Base-by-base conservation (phyloP, 2,888 invertebrate species). In the Pollenia angustigena region DNA sequence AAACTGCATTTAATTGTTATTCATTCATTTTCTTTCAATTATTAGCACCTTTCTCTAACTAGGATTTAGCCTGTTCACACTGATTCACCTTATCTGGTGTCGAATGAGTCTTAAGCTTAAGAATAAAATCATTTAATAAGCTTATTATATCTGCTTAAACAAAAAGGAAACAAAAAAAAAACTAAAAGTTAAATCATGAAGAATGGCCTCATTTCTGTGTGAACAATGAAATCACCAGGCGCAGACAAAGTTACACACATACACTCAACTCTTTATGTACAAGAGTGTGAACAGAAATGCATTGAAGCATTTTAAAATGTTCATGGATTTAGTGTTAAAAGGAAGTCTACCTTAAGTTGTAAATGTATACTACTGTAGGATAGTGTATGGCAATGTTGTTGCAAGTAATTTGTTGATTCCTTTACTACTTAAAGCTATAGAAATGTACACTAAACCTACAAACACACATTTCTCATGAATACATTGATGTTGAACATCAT, bases 81-180 rank as follows among this genome's bases (percentile, higher is more conserved):
- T 50, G n/a, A 68, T 32, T 16, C 66, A 75, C n/a, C 60, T 75
- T 71, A 74, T 54, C 66, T 68, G 44, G 66, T 71, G 79, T 52
- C 64, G 82, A 74, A 56, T 79, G 62, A 69, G 79, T 81, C 81
- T 78, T 71, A 56, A 75, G 60, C 84, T 78, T 81, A 71, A 81
- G 72, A 76, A 81, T 81, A 87, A n/a, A n/a, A 87, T 81, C 87
- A 81, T 84, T 84, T 87, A 87, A 84, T 87, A 84, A 84, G 84
- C 87, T 81, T 81, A 87, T 84, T 81, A 84, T 84, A 78, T 87
- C 68, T 84, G 60, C 68, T 78, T 72, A 72, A 54, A 40, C 48
- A 48, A 52, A 76, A 54, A 60, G 62, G n/a, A 11, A 62, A 60
- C 14, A 62, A 40, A 46, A 58, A 58, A 74, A 81, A 68, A 60